A percentile compares a stretch with the other conserved stretches of the same genome.
Conservation (phyloP, 2,797 vertebrate genomes). For the Sparus aurata region DNA sequence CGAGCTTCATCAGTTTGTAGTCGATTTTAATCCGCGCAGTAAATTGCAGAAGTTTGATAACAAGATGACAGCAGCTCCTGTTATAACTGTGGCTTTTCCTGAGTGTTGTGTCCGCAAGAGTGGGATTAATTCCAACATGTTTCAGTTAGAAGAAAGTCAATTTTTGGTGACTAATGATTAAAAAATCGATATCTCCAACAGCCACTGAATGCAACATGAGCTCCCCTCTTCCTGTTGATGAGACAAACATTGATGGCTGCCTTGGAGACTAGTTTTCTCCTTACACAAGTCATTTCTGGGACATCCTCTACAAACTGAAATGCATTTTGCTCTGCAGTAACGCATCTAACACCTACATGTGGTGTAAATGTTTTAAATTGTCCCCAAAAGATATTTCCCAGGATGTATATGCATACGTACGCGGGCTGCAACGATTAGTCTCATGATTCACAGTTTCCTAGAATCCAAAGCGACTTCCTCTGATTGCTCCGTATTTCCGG, state of each 20-base stretch:
- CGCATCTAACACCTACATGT: neutral
- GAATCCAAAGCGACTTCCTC: no score
- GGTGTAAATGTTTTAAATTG: neutral
- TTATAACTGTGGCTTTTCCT: neutral
- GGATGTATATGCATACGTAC: neutral
- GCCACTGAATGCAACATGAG: neutral
- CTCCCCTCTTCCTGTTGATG: neutral
- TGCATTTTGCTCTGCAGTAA: neutral
- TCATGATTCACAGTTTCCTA: no score
- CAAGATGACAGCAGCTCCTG: accelerated
- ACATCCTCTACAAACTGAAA: neutral
- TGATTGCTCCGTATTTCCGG: no score
- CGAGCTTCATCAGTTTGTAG: neutral
- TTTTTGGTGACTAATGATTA: accelerated
- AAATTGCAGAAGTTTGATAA: no score
- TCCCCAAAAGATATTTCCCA: neutral
- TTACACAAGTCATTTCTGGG: neutral
- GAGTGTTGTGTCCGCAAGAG: neutral
- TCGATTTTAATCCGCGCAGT: no score
- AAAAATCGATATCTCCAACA: neutral
- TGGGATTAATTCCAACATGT: no score
- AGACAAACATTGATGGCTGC: neutral
- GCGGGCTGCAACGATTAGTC: no score
- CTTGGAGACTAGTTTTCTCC: neutral
- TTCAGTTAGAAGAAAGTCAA: neutral